Conservation (phyloP, 2,797 vertebrate species). For the Typhlichthys subterraneus region DNA sequence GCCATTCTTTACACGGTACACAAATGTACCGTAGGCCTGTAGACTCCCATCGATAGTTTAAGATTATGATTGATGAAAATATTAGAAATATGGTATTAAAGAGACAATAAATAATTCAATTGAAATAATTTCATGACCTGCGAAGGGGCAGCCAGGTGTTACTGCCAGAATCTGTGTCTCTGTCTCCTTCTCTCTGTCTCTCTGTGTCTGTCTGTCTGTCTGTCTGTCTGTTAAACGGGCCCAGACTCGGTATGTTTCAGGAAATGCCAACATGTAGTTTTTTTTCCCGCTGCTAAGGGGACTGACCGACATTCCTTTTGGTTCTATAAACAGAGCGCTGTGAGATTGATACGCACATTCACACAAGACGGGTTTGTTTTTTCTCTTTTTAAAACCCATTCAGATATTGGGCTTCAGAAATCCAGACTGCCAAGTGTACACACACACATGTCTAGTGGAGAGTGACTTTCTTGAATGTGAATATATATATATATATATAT, state of each 20-base stretch:
- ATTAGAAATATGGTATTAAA: background rate
- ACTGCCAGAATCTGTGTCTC: background rate
- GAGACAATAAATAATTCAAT: background rate
- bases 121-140: too few species aligned
- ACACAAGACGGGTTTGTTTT: slow-evolving; percentile 7
- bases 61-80: background rate
- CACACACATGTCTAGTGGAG: too few species aligned
- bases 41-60: too few species aligned
- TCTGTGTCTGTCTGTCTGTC: background rate
- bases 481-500: too few species aligned
- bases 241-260: slow-evolving; percentile 50
- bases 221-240: slow-evolving; percentile 13
- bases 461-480: too few species aligned
- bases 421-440: too few species aligned
- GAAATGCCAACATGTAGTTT: slow-evolving; percentile 64
- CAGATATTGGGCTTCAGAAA: background rate
- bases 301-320: slow-evolving; percentile 63
- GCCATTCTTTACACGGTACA: too few species aligned
- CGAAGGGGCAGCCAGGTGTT: background rate
- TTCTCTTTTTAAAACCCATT: background rate
- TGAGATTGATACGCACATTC: slow-evolving; percentile 36
- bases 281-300: slow-evolving; percentile 38
- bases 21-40: too few species aligned
- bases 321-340: slow-evolving; percentile 59
- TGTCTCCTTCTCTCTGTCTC: slow-evolving; percentile 4